Percentiles rank a stretch among this genome's conserved stretches.
Conservation (phyloP, 2,113 vertebrate genomes). For the Heteronetta atricapilla region DNA sequence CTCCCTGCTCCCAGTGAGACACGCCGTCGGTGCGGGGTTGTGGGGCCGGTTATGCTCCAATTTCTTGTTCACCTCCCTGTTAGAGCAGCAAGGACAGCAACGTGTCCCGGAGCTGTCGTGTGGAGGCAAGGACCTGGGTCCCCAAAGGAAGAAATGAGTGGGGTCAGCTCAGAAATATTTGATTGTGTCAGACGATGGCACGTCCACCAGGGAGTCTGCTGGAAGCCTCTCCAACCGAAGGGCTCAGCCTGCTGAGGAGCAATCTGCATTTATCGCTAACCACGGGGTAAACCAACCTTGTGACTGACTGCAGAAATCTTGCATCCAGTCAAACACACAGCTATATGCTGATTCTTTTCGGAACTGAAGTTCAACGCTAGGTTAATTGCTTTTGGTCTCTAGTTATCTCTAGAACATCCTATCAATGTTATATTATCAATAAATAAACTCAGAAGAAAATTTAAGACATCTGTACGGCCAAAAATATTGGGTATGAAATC, state of each 20-base stretch:
- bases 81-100: neutral
- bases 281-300: neutral
- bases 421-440: neutral
- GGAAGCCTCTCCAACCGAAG: neutral
- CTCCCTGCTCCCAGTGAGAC: rapidly evolving
- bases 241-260: neutral
- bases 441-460: neutral
- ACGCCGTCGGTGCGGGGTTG: neutral
- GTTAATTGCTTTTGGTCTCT: constrained; percentile 3
- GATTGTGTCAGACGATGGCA: neutral
- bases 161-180: neutral
- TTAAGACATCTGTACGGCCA: neutral
- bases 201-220: neutral
- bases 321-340: rapidly evolving
- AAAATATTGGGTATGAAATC: neutral
- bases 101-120: rapidly evolving
- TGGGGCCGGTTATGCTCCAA: neutral
- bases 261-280: neutral
- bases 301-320: neutral
- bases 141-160: rapidly evolving
- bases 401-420: neutral
- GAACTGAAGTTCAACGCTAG: neutral
- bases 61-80: neutral
- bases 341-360: neutral
- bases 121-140: neutral